Percentiles rank a stretch among this genome's conserved stretches.
Evolutionary conservation across 53 echinoderm and acorn worm species (phyloP).

Genomic region (Crossaster papposus): DNA sequence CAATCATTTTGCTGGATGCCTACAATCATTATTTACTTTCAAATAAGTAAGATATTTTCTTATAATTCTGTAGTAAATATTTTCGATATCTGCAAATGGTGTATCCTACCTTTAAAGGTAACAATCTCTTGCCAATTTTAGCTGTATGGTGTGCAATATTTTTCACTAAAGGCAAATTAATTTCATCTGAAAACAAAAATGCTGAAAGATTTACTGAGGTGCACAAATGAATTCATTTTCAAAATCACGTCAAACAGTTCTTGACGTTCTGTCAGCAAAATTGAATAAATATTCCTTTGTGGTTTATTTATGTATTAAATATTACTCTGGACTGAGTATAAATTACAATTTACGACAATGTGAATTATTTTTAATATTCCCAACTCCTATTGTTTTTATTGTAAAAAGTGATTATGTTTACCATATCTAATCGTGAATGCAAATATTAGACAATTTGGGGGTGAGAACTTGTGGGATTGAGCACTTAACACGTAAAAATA

Average conservation of each 20-base stretch:
- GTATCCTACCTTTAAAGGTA: neutral
- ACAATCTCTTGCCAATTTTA: slow-evolving; percentile 37
- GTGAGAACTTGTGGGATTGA: neutral
- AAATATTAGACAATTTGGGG: neutral
- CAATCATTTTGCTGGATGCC: no score
- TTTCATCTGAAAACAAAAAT: neutral
- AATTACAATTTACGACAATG: slow-evolving; percentile 15
- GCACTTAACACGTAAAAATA: no score
- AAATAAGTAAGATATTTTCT: no score
- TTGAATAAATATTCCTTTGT: neutral
- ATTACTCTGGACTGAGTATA: neutral
- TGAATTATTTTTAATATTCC: slow-evolving; percentile 10
- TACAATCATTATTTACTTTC: no score
- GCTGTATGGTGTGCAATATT: slow-evolving; percentile 47
- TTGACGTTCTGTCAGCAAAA: neutral
- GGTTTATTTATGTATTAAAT: neutral
- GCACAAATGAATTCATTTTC: neutral
- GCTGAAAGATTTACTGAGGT: neutral
- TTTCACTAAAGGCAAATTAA: neutral
- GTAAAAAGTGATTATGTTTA: slow-evolving; percentile 8
- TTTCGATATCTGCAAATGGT: no score
- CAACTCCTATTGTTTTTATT: neutral
- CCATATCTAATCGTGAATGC: neutral
- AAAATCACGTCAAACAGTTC: neutral
- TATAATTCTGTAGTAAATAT: no score